A percentile compares a stretch with the other conserved stretches of the same genome.
These are phyloP conservation scores for Pampus argenteus DNA, from an alignment of 2,797 vertebrate species.

Conservation along the genomic window DNA sequence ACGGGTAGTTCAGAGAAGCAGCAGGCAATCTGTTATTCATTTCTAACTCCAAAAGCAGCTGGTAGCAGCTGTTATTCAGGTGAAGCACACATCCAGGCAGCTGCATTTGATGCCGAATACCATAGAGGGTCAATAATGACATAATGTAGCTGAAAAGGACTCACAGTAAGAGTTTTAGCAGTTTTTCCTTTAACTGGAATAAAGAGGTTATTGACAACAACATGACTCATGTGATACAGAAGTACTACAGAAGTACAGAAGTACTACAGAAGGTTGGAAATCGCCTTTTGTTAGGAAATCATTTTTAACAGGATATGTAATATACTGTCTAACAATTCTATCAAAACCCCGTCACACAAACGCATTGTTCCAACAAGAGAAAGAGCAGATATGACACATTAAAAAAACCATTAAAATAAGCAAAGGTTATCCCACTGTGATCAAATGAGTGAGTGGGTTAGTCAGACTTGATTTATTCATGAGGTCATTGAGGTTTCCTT, in stretches of 20 bases:
- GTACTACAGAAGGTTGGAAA: not conserved
- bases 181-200: not conserved
- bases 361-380: not conserved
- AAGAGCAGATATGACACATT: not conserved
- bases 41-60: not conserved
- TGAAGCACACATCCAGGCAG: not conserved
- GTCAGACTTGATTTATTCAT: not conserved
- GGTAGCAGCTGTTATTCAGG: not conserved
- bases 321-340: not conserved
- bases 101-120: not conserved
- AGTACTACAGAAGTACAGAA: too few species aligned
- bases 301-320: not conserved
- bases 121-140: conserved; percentile 1
- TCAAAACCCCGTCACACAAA: not conserved
- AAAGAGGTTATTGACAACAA: not conserved
- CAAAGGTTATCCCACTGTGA: not conserved
- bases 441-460: not conserved
- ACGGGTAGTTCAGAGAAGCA: too few species aligned
- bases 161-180: not conserved
- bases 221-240: conserved; percentile 2
- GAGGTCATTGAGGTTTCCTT: not conserved
- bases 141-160: too few species aligned
- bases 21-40: too few species aligned
- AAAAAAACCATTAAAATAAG: not conserved
- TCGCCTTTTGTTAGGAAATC: not conserved